Base-by-base conservation (phyloP, 1,140 invertebrate species). In the Cherax destructor region DNA sequence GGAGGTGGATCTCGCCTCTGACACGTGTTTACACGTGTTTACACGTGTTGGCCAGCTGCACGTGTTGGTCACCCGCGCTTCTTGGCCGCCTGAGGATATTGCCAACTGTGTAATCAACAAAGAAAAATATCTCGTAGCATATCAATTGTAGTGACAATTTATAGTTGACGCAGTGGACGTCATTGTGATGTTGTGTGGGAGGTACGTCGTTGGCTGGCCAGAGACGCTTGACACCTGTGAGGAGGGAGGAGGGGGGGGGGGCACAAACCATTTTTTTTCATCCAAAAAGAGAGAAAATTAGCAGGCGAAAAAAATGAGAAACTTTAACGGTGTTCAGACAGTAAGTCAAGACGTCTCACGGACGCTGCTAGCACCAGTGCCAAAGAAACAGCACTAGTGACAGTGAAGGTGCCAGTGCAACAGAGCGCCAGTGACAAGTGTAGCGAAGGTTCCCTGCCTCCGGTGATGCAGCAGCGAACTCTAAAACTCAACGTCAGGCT, bases 81-180 rank as follows among this genome's bases (percentile, higher is more conserved):
- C 52, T 41, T 41, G 30, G 30, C 30, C 30, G 2, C 30, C 30
- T 41, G 30, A 41, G 30, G 30, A 41, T 41, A 41, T 41, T 41
- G 30, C 30, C 69, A 24, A 74, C 69, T 74, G 30, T 30, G 21
- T 74, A 74, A n/a, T 74, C 69, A 77, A 69, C 30, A 52, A 61
- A 50, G 50, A 52, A 77, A 52, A 77, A 86, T 49, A 86, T 79
- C 74, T 78, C 76, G 85, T 87, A 87, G 85, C 85, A 87, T 87
- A 87, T 87, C 85, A 87, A 65, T 87, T 86, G 78, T 87, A 87
- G 85, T 87, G 85, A 87, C 69, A 77, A 74, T 74, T 79, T 50
- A 30, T 78, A 87, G 74, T 87, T 21, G 77, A 77, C 13, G 61
- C 69, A 72, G 69, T 83, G 41, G 79, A 61, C 49, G 52, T 49